A percentile compares a stretch with the other conserved stretches of the same genome.
phyloP scores from a whole-genome alignment of 2,888 invertebrate species.

The Pyrgus malvae region DNA sequence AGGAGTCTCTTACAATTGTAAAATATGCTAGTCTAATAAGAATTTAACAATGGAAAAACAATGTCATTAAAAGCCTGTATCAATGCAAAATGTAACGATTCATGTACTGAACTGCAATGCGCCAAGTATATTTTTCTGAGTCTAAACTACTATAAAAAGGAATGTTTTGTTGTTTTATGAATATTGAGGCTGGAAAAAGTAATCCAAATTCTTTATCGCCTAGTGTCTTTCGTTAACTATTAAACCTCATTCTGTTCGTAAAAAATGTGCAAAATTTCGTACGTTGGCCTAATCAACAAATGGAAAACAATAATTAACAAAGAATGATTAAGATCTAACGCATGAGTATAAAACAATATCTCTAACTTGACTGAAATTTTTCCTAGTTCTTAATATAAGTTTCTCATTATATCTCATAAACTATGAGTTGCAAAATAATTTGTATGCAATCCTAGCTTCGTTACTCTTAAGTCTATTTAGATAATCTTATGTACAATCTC shows the following conservation, averaged over 20 bases:
- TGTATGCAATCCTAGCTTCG: slow-evolving; percentile 71
- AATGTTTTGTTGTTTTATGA: slow-evolving; percentile 16
- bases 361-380: slow-evolving; percentile 42
- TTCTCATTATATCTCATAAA: slow-evolving; percentile 53
- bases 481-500: slow-evolving; percentile 77
- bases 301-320: background rate
- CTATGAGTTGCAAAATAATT: slow-evolving; percentile 74
- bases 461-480: slow-evolving; percentile 69
- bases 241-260: background rate
- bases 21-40: slow-evolving; percentile 10
- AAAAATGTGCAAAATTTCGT: background rate
- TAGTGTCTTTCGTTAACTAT: background rate
- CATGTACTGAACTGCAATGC: slow-evolving; percentile 12
- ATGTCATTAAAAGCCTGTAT: slow-evolving; percentile 15
- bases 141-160: slow-evolving; percentile 21
- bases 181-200: slow-evolving; percentile 15
- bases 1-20: slow-evolving; percentile 10
- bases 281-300: slow-evolving; percentile 6
- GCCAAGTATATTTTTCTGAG: slow-evolving; percentile 14
- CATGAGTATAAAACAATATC: slow-evolving; percentile 37
- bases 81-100: slow-evolving; percentile 9
- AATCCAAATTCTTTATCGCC: background rate
- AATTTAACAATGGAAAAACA: slow-evolving; percentile 16
- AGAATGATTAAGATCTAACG: slow-evolving; percentile 24
- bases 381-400: slow-evolving; percentile 54